Percentiles rank a stretch among this genome's conserved stretches.
Conservation (phyloP, 2,797 vertebrate genomes). For the Aphelocoma californica region DNA sequence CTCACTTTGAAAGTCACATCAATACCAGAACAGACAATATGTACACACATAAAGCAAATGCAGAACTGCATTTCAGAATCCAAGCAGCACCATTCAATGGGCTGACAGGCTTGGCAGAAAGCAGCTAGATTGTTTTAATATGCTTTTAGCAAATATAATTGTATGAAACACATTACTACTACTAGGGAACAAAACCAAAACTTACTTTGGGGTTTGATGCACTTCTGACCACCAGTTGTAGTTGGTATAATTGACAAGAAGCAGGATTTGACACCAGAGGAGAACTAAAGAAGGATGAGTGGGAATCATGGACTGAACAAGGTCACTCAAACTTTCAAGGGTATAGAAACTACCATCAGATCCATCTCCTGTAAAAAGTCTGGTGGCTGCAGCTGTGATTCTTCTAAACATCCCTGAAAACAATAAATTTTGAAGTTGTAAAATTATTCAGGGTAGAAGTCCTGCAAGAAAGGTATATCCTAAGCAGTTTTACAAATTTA, state of each 20-base stretch:
- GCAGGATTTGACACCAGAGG: conserved; percentile 97
- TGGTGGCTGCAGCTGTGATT: conserved; percentile 91
- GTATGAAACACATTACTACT: background rate
- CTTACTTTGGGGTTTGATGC: conserved; percentile 93
- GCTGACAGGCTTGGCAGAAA: background rate
- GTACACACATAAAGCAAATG: background rate
- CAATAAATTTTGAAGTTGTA: background rate
- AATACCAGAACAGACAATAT: background rate
- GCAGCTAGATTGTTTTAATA: background rate
- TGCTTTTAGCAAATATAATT: background rate
- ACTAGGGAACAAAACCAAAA: background rate
- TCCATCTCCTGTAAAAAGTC: conserved; percentile 86
- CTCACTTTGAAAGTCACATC: background rate
- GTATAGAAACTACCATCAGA: conserved; percentile 83
- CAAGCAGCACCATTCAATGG: background rate
- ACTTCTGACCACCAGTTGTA: conserved; percentile 97
- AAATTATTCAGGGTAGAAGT: background rate
- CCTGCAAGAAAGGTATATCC: background rate
- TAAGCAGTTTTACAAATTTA: background rate
- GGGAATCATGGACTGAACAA: conserved; percentile 89
- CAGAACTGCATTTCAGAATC: background rate
- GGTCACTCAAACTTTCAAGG: conserved; percentile 85
- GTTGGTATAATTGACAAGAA: conserved; percentile 96
- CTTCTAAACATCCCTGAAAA: conserved; percentile 92
- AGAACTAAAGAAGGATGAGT: conserved; percentile 95